These are phyloP conservation scores for Meteorus colon DNA, from an alignment of 2,888 invertebrate genomes.

Conservation along the genomic window DNA sequence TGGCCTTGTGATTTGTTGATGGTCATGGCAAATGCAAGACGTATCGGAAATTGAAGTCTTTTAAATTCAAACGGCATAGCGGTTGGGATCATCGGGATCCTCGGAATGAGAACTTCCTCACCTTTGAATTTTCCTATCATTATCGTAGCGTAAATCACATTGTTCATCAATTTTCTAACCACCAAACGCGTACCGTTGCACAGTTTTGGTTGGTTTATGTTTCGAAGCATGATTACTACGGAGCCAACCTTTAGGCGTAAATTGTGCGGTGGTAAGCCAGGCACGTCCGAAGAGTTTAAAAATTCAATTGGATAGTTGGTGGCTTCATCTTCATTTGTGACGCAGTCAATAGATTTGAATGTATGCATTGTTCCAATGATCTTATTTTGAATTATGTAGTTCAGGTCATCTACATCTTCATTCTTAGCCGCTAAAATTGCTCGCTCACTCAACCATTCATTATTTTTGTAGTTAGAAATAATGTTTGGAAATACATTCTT, in stretches of 20 bases:
- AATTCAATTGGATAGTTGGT: conserved; percentile 25
- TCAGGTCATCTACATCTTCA: conserved; percentile 37
- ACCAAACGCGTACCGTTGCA: conserved; percentile 41
- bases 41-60: conserved; percentile 19
- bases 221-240: conserved; percentile 58
- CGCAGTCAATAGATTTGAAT: conserved; percentile 2
- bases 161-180: background rate
- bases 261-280: conserved; percentile 38
- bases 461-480: conserved; percentile 56
- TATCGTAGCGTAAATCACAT: background rate
- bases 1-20: conserved; percentile 68
- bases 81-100: conserved; percentile 63
- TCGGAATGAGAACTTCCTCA: conserved; percentile 59
- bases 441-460: conserved; percentile 59
- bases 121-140: conserved; percentile 32
- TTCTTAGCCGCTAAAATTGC: conserved; percentile 65
- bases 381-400: conserved; percentile 21
- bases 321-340: conserved; percentile 23
- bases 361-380: background rate
- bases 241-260: conserved; percentile 56
- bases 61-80: conserved; percentile 47
- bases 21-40: conserved; percentile 51
- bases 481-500: conserved; percentile 63
- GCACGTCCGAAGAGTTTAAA: conserved; percentile 36
- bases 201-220: conserved; percentile 56